Evolutionary conservation across 1,140 invertebrate species (phyloP).

Genomic region (Araneus ventricosus): DNA sequence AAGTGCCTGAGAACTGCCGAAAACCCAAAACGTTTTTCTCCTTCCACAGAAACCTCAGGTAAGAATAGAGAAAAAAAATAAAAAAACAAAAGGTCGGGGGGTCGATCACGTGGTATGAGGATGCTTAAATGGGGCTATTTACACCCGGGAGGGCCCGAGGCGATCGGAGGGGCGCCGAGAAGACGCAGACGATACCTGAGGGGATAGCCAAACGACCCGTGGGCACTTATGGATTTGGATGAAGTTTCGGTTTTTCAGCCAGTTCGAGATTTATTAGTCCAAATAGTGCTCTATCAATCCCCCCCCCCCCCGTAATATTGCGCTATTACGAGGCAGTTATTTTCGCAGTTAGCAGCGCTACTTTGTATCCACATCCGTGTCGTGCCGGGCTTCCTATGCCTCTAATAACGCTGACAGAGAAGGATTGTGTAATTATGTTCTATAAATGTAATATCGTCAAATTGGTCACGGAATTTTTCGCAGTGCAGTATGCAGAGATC

Average conservation of each 20-base stretch:
- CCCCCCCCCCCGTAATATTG: not conserved
- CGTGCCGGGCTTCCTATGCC: not conserved
- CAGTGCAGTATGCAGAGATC: not conserved
- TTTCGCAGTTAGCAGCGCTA: conserved; percentile 33
- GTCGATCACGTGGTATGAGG: conserved; percentile 61
- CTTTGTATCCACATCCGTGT: conserved; percentile 53
- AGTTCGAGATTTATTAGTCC: conserved; percentile 56
- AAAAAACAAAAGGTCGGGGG: conserved; percentile 25
- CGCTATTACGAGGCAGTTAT: conserved; percentile 59
- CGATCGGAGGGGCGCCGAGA: not conserved
- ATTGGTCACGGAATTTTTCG: not conserved
- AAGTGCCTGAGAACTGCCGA: conserved; percentile 54
- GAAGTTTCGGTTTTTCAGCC: conserved; percentile 24
- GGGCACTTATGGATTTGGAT: conserved; percentile 53
- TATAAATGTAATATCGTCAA: too few relatives aligned
- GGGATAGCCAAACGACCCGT: conserved; percentile 29
- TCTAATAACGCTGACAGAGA: too few relatives aligned
- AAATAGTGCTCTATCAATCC: conserved; percentile 9
- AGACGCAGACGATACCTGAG: not conserved
- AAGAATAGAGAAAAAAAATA: conserved; percentile 3
- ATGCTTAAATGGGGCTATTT: conserved; percentile 70
- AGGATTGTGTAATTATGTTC: not conserved
- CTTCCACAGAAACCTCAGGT: conserved; percentile 44
- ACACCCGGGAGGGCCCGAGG: conserved; percentile 55
- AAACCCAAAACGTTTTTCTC: conserved; percentile 64